phyloP scores from a whole-genome alignment of 1,140 invertebrate genomes.

The Papilio glaucus region DNA sequence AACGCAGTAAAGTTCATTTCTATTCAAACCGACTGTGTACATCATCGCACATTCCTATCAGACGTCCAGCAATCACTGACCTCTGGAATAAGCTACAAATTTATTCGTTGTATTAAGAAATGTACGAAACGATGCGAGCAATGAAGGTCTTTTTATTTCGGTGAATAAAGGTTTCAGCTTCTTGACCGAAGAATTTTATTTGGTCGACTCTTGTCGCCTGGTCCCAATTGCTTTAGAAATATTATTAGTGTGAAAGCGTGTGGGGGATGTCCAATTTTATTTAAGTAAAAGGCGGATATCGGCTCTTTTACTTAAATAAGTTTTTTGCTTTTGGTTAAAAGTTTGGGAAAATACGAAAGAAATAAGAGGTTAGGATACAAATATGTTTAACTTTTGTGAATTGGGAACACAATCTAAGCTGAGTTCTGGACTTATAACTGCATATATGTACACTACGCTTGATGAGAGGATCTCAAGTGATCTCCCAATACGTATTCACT shows the following conservation, averaged over 20 bases:
- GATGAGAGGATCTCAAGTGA: too few species aligned
- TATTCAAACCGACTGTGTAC: constrained; percentile 25
- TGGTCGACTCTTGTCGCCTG: constrained; percentile 65
- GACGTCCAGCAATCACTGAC: constrained; percentile 53
- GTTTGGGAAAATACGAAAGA: neutral
- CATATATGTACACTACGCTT: too few species aligned
- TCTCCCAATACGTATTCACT: too few species aligned
- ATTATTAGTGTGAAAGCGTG: constrained; percentile 63
- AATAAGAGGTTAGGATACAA: neutral
- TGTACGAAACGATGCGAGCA: constrained; percentile 32
- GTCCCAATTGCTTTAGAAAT: constrained; percentile 76
- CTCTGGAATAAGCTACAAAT: constrained; percentile 35
- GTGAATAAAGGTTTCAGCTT: constrained; percentile 55
- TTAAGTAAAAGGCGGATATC: constrained; percentile 49
- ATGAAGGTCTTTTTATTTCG: constrained; percentile 52
- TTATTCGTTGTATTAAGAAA: constrained; percentile 6
- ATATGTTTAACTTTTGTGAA: too few species aligned
- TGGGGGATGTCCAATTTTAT: constrained; percentile 56
- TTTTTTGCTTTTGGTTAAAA: neutral
- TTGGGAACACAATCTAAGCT: too few species aligned
- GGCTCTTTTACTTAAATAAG: constrained; percentile 40
- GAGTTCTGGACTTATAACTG: too few species aligned
- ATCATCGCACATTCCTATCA: constrained; percentile 40
- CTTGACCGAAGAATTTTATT: constrained; percentile 69
- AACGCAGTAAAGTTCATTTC: constrained; percentile 48